Evolutionary conservation across 2,888 invertebrate genomes (phyloP).

Genomic region (Trichogramma evanescens): DNA sequence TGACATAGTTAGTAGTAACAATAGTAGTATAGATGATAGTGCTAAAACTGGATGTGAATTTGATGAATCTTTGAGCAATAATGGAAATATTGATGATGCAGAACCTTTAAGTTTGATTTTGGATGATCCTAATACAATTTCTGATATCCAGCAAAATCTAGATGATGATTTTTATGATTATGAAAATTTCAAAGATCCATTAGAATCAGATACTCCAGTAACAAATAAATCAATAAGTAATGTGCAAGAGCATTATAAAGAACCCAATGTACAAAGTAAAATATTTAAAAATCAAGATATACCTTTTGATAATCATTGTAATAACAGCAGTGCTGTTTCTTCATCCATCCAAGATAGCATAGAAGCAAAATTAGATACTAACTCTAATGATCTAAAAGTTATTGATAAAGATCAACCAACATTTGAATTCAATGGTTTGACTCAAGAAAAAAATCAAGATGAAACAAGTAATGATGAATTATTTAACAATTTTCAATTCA

Average conservation of each 20-base stretch:
- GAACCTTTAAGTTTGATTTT: conserved; percentile 40
- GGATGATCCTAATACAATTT: conserved; percentile 36
- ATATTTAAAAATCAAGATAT: conserved; percentile 8
- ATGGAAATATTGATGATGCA: conserved; percentile 33
- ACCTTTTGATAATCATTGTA: conserved; percentile 8
- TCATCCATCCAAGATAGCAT: neutral
- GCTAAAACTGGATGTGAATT: conserved; percentile 32
- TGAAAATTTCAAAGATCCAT: conserved; percentile 31
- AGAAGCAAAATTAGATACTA: conserved; percentile 1
- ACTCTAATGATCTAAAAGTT: conserved; percentile 5
- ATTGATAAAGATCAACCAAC: conserved; percentile 1
- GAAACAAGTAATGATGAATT: conserved; percentile 6
- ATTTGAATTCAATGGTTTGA: conserved; percentile 7
- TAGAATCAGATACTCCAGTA: conserved; percentile 24
- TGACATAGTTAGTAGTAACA: conserved; percentile 33
- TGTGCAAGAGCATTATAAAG: conserved; percentile 13
- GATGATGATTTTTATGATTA: conserved; percentile 39
- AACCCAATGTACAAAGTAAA: conserved; percentile 18
- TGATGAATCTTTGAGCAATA: conserved; percentile 31
- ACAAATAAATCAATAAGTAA: conserved; percentile 10
- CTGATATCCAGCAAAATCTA: conserved; percentile 29
- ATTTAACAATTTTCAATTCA: conserved; percentile 12
- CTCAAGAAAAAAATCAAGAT: conserved; percentile 5
- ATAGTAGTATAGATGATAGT: conserved; percentile 37
- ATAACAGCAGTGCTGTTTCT: conserved; percentile 3